Evolutionary conservation across 2,797 vertebrate species (phyloP).

Genomic region (Lacerta viridis): DNA sequence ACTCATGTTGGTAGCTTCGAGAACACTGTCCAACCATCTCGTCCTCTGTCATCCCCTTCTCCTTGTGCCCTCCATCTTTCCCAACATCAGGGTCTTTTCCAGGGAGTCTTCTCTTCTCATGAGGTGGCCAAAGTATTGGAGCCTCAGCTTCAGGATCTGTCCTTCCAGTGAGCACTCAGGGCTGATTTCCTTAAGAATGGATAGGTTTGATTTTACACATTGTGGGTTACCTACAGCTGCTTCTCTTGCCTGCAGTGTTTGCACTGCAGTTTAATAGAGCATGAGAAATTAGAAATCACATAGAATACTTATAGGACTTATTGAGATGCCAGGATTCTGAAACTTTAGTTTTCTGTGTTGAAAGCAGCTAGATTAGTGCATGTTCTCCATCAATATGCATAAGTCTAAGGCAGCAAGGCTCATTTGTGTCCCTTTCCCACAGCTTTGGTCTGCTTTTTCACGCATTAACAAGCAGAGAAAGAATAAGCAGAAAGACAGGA

Average conservation of each 20-base stretch:
- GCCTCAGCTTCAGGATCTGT: no score
- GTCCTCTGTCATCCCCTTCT: no score
- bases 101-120: no score
- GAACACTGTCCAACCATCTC: no score
- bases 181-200: no score
- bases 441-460: background rate
- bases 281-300: background rate
- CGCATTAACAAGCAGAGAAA: background rate
- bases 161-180: no score
- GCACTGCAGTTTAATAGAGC: background rate
- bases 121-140: no score
- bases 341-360: background rate
- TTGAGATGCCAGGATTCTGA: background rate
- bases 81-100: no score
- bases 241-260: background rate
- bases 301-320: background rate
- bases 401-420: no score
- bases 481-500: constrained; percentile 22
- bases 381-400: background rate
- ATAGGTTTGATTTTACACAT: no score
- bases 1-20: no score
- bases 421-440: background rate
- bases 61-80: no score
- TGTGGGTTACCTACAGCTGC: background rate
- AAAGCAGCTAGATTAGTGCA: background rate